These are phyloP conservation scores for Drosophila prostipennis DNA, from an alignment of 2,888 invertebrate genomes.

Conservation along the genomic window DNA sequence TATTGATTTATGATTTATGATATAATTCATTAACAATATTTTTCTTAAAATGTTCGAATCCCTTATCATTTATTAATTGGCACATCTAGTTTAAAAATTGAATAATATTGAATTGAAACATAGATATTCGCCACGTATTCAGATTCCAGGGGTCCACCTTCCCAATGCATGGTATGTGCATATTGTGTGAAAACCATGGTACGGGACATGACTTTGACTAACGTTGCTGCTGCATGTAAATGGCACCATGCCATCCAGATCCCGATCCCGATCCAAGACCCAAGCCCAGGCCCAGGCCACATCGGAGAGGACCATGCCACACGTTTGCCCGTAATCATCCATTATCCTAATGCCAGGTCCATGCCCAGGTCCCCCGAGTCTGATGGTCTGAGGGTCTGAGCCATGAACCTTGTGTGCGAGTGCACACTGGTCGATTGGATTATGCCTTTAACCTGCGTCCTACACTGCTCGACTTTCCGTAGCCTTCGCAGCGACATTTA, in stretches of 20 bases:
- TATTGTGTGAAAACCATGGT: slow-evolving; percentile 47
- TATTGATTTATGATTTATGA: too few relatives aligned
- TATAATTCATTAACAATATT: too few relatives aligned
- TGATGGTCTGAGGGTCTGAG: slow-evolving; percentile 27
- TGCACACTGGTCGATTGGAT: slow-evolving; percentile 66
- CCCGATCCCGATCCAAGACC: background rate
- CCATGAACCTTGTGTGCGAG: slow-evolving; percentile 21
- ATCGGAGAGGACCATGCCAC: slow-evolving; percentile 52
- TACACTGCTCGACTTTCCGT: slow-evolving; percentile 38
- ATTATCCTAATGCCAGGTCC: slow-evolving; percentile 80
- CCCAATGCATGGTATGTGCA: slow-evolving; percentile 11
- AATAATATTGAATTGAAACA: background rate
- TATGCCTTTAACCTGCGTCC: slow-evolving; percentile 60
- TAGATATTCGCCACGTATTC: background rate
- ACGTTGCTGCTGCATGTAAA: slow-evolving; percentile 76
- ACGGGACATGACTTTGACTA: slow-evolving; percentile 76
- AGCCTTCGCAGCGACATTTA: slow-evolving; percentile 57
- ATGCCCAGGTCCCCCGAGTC: slow-evolving; percentile 54
- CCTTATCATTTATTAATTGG: background rate
- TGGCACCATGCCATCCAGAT: slow-evolving; percentile 59
- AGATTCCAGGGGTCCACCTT: slow-evolving; percentile 14
- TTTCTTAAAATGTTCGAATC: background rate
- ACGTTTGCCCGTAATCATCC: slow-evolving; percentile 79
- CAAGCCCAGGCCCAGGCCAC: slow-evolving; percentile 6
- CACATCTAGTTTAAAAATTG: background rate